Percentiles rank a stretch among this genome's conserved stretches.
phyloP scores from a whole-genome alignment of 2,113 vertebrate species.

The Mesoclemmys tuberculata region DNA sequence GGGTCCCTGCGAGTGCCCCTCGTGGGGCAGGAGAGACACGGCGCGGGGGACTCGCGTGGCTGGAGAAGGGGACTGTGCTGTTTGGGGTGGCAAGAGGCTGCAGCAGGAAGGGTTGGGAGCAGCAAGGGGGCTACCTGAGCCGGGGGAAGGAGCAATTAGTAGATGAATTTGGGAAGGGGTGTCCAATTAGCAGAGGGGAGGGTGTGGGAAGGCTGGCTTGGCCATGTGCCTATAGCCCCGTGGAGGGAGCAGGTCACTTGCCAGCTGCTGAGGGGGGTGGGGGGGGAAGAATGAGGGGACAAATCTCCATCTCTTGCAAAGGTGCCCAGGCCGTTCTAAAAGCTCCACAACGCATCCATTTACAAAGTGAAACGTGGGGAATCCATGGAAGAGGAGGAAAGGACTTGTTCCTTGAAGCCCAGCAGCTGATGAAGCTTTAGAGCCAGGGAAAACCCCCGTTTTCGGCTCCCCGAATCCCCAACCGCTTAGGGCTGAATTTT shows the following conservation, averaged over 20 bases:
- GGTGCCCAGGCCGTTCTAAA: neutral
- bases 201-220: too few species aligned
- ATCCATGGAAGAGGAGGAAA: neutral
- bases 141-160: neutral
- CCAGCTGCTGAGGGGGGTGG: neutral
- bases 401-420: too few species aligned
- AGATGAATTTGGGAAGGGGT: neutral
- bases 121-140: too few species aligned
- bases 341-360: neutral
- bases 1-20: too few species aligned
- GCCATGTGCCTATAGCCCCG: neutral
- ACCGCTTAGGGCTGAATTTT: too few species aligned
- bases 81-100: too few species aligned
- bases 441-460: too few species aligned
- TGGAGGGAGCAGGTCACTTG: neutral
- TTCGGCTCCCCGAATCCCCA: too few species aligned
- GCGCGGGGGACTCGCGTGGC: neutral
- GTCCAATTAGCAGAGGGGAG: neutral
- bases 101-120: neutral
- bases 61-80: too few species aligned
- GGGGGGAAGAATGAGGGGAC: neutral
- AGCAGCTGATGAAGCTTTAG: neutral
- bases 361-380: neutral
- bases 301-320: neutral
- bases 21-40: neutral